These are phyloP conservation scores for Dioctria linearis DNA, from an alignment of 2,888 invertebrate genomes.

Conservation along the genomic window DNA sequence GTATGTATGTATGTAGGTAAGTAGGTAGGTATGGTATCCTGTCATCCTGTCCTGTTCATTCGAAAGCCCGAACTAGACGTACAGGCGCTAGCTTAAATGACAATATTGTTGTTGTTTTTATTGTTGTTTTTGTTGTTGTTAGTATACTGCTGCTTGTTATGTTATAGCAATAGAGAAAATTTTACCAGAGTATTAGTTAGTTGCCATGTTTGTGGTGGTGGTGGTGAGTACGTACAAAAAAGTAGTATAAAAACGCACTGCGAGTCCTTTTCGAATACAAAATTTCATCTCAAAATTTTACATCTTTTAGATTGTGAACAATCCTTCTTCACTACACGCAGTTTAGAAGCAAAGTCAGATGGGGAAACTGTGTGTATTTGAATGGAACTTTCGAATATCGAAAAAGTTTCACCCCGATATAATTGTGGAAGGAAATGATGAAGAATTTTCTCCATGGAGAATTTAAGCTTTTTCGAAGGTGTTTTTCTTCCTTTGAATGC, in stretches of 20 bases:
- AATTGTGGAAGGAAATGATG: neutral
- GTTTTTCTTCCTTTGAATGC: no score
- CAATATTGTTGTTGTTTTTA: neutral
- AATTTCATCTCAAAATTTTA: conserved; percentile 5
- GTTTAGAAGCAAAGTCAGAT: neutral
- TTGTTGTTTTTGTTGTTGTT: conserved; percentile 11
- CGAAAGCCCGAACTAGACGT: conserved; percentile 15
- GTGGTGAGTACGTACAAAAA: no score
- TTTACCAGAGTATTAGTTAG: neutral
- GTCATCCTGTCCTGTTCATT: neutral
- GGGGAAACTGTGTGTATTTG: neutral
- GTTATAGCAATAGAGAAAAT: conserved; percentile 38
- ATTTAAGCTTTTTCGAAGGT: no score
- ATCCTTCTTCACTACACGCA: no score
- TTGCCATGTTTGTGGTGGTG: no score
- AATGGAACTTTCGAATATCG: neutral
- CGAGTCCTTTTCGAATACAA: neutral
- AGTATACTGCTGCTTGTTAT: neutral
- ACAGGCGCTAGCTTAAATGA: conserved; percentile 26
- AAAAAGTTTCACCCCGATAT: neutral
- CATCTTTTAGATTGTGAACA: neutral
- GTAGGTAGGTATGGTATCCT: no score
- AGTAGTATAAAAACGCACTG: no score
- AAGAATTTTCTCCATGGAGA: no score
- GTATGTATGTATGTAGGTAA: neutral